A percentile compares a stretch with the other conserved stretches of the same genome.
Conservation (phyloP, 1,140 invertebrate genomes). For the Cyclargus thomasi region DNA sequence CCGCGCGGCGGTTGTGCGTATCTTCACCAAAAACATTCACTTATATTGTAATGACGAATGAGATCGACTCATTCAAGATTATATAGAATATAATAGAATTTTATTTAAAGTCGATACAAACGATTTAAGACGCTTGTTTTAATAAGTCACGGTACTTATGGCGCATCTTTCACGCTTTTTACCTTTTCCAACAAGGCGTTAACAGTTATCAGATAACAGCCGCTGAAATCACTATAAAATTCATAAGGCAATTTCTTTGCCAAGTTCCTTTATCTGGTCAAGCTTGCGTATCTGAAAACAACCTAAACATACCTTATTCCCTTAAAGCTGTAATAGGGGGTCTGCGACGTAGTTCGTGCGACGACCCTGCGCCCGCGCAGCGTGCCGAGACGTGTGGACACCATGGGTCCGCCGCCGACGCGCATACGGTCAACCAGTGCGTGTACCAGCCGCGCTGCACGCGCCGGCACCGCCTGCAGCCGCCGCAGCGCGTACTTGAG, state of each 20-base stretch:
- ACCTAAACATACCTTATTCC: constrained; percentile 74
- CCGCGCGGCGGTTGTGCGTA: constrained; percentile 69
- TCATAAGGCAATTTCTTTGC: too few species aligned
- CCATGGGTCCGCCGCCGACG: constrained; percentile 69
- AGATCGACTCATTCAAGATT: too few species aligned
- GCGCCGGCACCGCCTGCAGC: constrained; percentile 62
- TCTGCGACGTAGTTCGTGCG: constrained; percentile 69
- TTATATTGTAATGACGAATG: background rate
- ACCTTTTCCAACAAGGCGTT: too few species aligned
- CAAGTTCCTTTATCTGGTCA: too few species aligned
- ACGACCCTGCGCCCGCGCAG: constrained; percentile 72
- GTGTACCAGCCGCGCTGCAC: constrained; percentile 63
- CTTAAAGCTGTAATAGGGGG: constrained; percentile 77
- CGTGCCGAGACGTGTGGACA: constrained; percentile 68
- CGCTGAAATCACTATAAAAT: too few species aligned
- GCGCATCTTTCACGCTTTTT: too few species aligned
- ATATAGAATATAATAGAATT: too few species aligned
- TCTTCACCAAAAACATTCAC: constrained; percentile 29
- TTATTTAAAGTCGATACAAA: too few species aligned
- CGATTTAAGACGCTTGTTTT: too few species aligned
- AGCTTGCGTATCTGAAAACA: too few species aligned
- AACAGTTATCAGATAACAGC: too few species aligned
- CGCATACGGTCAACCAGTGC: constrained; percentile 66
- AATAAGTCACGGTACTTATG: too few species aligned
- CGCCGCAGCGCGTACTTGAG: constrained; percentile 63